Percentiles rank a stretch among this genome's conserved stretches.
phyloP scores from a whole-genome alignment of 2,888 invertebrate genomes.

The Rhingia rostrata region DNA sequence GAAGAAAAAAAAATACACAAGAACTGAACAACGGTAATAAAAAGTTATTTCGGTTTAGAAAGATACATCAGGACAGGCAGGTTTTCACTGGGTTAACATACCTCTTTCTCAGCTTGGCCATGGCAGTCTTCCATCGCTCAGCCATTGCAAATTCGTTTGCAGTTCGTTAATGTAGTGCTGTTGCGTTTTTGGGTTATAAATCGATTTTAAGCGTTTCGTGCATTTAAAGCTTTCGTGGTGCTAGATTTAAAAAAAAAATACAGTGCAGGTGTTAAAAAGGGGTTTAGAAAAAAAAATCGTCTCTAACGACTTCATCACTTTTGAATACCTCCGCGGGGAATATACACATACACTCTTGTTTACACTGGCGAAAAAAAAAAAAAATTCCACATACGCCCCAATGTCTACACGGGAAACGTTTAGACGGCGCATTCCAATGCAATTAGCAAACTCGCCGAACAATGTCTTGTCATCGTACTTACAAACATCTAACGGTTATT shows the following conservation, averaged over 20 bases:
- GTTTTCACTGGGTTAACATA: slow-evolving; percentile 63
- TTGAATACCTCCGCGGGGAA: slow-evolving; percentile 41
- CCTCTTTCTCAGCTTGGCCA: slow-evolving; percentile 77
- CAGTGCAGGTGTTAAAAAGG: slow-evolving; percentile 46
- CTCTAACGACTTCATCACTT: slow-evolving; percentile 47
- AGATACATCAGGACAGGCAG: slow-evolving; percentile 28
- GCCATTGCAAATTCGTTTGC: slow-evolving; percentile 74
- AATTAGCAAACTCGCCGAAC: slow-evolving; percentile 51
- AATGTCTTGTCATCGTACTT: slow-evolving; percentile 43
- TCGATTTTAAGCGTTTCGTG: slow-evolving; percentile 59
- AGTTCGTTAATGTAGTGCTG: slow-evolving; percentile 1
- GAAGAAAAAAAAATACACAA: not conserved
- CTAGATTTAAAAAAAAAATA: slow-evolving; percentile 33
- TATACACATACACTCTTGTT: slow-evolving; percentile 12
- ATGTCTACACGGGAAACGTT: slow-evolving; percentile 44
- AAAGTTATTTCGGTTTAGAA: slow-evolving; percentile 44
- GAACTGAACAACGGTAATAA: slow-evolving; percentile 65
- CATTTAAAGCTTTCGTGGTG: slow-evolving; percentile 60
- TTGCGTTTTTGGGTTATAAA: slow-evolving; percentile 38
- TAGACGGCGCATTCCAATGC: slow-evolving; percentile 57
- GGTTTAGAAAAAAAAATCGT: slow-evolving; percentile 24
- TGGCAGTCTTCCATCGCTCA: slow-evolving; percentile 78
- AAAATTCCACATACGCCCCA: slow-evolving; percentile 58
- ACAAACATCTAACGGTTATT: slow-evolving; percentile 14
- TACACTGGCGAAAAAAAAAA: slow-evolving; percentile 11